These are phyloP conservation scores for cattle (Bos taurus) DNA, from an alignment of 2,113 vertebrate species.

Conservation along the genomic window ARS-UCD2.0 NC_037345.1:54610001-54610500, in stretches of 20 bases:
- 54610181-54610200: neutral
- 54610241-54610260: neutral
- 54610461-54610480: neutral
- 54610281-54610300: rapidly evolving
- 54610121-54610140: neutral
- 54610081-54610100: rapidly evolving
- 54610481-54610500: neutral
- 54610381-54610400: neutral
- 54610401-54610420: neutral
- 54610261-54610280: neutral
- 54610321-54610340: neutral
- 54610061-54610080: neutral
- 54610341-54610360: neutral
- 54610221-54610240: neutral
- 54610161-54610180: neutral
- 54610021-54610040: rapidly evolving
- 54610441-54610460: neutral
- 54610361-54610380: neutral
- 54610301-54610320: rapidly evolving
- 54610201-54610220: neutral
- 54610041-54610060: rapidly evolving
- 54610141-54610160: neutral
- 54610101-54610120: neutral
- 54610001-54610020: rapidly evolving
- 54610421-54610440: neutral